Evolutionary conservation across 2,888 invertebrate genomes (phyloP).

Genomic region (Ceraclea dissimilis): DNA sequence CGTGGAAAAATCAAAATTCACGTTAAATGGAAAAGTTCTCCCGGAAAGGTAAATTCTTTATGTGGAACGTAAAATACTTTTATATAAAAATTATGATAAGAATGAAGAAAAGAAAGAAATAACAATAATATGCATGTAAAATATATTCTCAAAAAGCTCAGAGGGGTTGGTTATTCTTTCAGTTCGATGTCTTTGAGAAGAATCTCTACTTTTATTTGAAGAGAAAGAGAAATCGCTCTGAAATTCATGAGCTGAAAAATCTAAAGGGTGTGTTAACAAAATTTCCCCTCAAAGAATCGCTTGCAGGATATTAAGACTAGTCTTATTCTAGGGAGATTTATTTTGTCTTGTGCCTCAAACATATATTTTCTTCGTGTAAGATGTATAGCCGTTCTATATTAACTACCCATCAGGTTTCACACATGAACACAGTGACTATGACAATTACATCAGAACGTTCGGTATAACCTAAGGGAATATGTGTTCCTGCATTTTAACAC

Average conservation of each 20-base stretch:
- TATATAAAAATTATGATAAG: background rate
- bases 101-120: background rate
- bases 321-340: background rate
- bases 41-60: too few relatives aligned
- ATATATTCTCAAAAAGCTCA: background rate
- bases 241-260: slow-evolving; percentile 26
- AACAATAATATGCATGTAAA: background rate
- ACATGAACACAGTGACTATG: too few relatives aligned
- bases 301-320: background rate
- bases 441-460: too few relatives aligned
- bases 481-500: too few relatives aligned
- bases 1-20: too few relatives aligned
- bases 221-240: slow-evolving; percentile 21
- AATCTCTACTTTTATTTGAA: slow-evolving; percentile 17
- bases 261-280: slow-evolving; percentile 25
- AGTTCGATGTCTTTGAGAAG: background rate
- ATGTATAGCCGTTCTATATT: too few relatives aligned
- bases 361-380: too few relatives aligned
- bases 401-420: too few relatives aligned
- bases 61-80: background rate
- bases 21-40: too few relatives aligned
- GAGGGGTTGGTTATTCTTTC: slow-evolving; percentile 1
- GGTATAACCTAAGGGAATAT: too few relatives aligned
- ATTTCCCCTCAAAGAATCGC: slow-evolving; percentile 2
- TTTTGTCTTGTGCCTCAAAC: background rate